phyloP scores from a whole-genome alignment of 2,113 vertebrate genomes.

The Melanerpes aurifrons region DNA sequence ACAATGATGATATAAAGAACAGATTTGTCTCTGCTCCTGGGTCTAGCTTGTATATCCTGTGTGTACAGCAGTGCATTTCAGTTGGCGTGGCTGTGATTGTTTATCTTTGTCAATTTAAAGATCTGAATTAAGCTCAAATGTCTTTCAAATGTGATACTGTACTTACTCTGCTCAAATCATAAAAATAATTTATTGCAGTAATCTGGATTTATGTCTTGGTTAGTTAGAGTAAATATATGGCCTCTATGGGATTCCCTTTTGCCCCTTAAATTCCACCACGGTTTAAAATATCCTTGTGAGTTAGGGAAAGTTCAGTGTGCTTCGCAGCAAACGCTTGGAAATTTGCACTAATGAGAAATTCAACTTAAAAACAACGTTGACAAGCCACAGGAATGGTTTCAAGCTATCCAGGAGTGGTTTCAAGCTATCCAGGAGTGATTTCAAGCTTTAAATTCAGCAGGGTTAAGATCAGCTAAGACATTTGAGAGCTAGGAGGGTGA shows the following conservation, averaged over 20 bases:
- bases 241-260: conserved; percentile 80
- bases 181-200: conserved; percentile 85
- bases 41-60: conserved; percentile 55
- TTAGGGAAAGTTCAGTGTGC: conserved; percentile 33
- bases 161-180: conserved; percentile 75
- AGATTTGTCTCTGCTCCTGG: conserved; percentile 64
- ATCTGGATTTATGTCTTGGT: conserved; percentile 87
- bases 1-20: conserved; percentile 70
- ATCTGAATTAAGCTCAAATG: conserved; percentile 70
- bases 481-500: conserved; percentile 51
- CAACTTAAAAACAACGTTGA: conserved; percentile 33
- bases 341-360: conserved; percentile 29
- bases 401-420: not conserved
- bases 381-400: not conserved
- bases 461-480: conserved; percentile 30
- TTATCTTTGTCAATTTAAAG: conserved; percentile 66
- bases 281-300: conserved; percentile 46
- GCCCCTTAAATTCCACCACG: conserved; percentile 69
- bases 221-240: conserved; percentile 85
- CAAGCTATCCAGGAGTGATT: not conserved
- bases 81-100: conserved; percentile 40
- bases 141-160: conserved; percentile 71
- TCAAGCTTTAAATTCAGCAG: conserved; percentile 13
- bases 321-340: conserved; percentile 36
- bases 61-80: conserved; percentile 61